A percentile compares a stretch with the other conserved stretches of the same genome.
Conservation (phyloP, 2,113 vertebrate species). For the Heterochromis multidens region DNA sequence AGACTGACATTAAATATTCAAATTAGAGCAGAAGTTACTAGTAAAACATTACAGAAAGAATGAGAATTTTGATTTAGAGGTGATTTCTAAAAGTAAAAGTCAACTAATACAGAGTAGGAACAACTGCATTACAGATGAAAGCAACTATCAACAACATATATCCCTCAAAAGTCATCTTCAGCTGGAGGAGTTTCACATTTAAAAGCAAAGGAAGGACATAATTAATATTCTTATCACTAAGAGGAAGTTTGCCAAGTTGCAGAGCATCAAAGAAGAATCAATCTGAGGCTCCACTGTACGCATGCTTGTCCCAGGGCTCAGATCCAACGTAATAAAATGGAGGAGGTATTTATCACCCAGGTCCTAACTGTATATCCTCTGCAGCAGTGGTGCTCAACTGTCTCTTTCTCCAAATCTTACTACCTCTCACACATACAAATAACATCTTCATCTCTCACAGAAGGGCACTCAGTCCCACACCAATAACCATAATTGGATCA, state of each 20-base stretch:
- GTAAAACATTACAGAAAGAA: background rate
- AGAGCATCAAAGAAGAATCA: slow-evolving; percentile 54
- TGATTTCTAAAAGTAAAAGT: background rate
- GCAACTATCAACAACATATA: background rate
- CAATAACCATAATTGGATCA: background rate
- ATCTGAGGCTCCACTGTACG: slow-evolving; percentile 20
- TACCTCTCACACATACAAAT: slow-evolving; percentile 8
- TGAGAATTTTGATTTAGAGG: background rate
- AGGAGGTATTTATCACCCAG: slow-evolving; percentile 35
- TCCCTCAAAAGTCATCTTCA: slow-evolving; percentile 22
- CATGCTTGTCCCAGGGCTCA: slow-evolving; percentile 35
- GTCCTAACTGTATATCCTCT: slow-evolving; percentile 9
- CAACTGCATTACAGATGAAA: slow-evolving; percentile 4
- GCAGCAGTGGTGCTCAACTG: slow-evolving; percentile 2
- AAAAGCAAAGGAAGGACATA: slow-evolving; percentile 50
- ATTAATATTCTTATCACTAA: slow-evolving; percentile 66
- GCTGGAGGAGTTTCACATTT: slow-evolving; percentile 11
- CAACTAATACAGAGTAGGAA: background rate
- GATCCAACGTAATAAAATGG: slow-evolving; percentile 48
- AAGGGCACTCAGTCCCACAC: background rate
- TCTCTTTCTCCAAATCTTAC: background rate
- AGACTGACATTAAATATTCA: background rate
- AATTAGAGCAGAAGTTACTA: background rate
- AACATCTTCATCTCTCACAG: slow-evolving; percentile 4
- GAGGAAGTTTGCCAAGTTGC: slow-evolving; percentile 57